A percentile compares a stretch with the other conserved stretches of the same genome.
Conservation (phyloP, 2,888 invertebrate species). For the Halictus quadricinctus region DNA sequence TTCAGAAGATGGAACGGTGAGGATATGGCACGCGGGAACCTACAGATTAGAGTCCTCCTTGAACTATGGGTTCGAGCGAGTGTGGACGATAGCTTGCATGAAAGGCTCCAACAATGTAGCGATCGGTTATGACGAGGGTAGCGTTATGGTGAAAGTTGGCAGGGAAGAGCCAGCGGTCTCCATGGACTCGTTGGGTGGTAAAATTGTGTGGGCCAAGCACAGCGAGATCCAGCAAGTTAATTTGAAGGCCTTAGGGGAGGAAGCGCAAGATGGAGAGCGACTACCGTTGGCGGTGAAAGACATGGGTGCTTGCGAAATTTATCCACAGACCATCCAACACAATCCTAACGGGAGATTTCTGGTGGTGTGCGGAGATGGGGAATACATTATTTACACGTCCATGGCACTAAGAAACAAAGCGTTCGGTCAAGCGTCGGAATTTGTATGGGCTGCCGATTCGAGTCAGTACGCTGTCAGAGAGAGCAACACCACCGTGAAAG, state of each 20-base stretch:
- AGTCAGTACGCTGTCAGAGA: constrained; percentile 96
- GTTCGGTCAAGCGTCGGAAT: constrained; percentile 98
- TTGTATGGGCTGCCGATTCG: constrained; percentile 99
- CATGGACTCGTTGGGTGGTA: constrained; percentile 99
- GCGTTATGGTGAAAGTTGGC: constrained; percentile 97
- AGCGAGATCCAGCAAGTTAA: constrained; percentile 99
- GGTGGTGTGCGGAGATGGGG: constrained; percentile 99
- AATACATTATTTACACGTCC: constrained; percentile 99
- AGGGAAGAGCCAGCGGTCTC: constrained; percentile 99
- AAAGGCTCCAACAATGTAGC: constrained; percentile 98
- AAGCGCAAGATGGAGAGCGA: constrained; percentile 82
- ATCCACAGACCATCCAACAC: constrained; percentile 98
- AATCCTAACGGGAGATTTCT: constrained; percentile 98
- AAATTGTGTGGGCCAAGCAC: constrained; percentile 99
- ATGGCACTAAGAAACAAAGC: constrained; percentile 99
- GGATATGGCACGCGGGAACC: constrained; percentile 99
- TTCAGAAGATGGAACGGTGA: constrained; percentile 98
- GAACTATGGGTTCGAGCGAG: constrained; percentile 98
- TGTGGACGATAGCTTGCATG: constrained; percentile 97
- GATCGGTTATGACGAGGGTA: constrained; percentile 98
- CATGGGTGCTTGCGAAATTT: constrained; percentile 99
- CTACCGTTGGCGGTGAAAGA: constrained; percentile 98
- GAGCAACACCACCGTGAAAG: constrained; percentile 93
- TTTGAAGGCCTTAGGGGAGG: constrained; percentile 92
- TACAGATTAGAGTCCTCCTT: constrained; percentile 97